Base-by-base conservation (phyloP, 2,113 vertebrate species). In the Ceratotherium simum region DNA sequence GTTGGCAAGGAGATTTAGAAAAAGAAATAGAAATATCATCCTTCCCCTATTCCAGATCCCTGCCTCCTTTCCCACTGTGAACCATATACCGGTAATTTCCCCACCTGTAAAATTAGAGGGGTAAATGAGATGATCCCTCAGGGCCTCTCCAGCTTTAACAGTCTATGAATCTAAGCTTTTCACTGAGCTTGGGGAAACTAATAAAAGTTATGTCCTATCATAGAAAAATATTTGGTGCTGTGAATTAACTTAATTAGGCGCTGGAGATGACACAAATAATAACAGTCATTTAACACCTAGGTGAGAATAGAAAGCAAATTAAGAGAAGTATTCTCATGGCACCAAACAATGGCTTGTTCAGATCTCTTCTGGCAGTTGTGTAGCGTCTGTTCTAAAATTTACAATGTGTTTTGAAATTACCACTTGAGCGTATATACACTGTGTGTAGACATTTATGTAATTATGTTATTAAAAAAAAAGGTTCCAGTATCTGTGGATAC, bases 341-440 rank as follows among this genome's bases (percentile, higher is more conserved):
- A 73, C 72, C 78, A 42, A 80, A 94, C 78, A 70, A 54, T 5
- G 75, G 13, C 72, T 93, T 95, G 31, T 93, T 97, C 9, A 16
- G 25, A 84, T 81, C 42, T 85, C 65, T 73, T 94, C 83, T 46
- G 70, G 48, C 36, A 81, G 51, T 79, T 94, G 36, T 65, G 29
- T n/a, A 56, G 20, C n/a, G 23, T 95, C 90, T 97, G 95, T 83
- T 95, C 83, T 89, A 91, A 94, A 96, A 97, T 79, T 83, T 70
- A 90, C 20, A n/a, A 73, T 64, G 54, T 91, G 81, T 96, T 86
- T 97, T 96, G 92, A 96, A 93, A 98, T 97, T 78, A 79, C 72
- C 75, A 31, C 56, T 76, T 90, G 67, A 84, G 29, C 46, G 7
- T 76, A 58, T 51, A 92, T 29, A 85, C 65, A 97, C 42, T 65